Evolutionary conservation across 2,797 vertebrate genomes (phyloP).

Genomic region (Galagoides demidoff): DNA sequence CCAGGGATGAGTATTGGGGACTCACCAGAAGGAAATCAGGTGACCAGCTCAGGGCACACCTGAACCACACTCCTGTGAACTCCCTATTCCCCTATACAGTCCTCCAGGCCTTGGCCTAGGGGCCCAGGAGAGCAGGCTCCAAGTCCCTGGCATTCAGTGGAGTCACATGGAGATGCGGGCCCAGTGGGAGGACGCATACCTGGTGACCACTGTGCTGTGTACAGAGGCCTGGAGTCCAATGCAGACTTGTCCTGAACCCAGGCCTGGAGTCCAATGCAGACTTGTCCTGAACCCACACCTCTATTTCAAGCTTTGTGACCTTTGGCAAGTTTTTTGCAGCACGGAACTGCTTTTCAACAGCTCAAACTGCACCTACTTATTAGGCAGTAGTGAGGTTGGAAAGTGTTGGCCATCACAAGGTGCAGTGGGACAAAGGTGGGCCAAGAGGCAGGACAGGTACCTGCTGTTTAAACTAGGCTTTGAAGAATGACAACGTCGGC

Average conservation of each 20-base stretch:
- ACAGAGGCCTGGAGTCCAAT: too few relatives aligned
- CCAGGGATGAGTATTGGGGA: background rate
- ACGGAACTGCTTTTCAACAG: background rate
- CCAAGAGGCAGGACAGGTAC: background rate
- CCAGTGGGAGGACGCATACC: accelerated
- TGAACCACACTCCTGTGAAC: background rate
- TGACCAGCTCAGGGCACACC: background rate
- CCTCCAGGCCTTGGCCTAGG: background rate
- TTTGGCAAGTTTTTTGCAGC: background rate
- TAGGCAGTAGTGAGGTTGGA: too few relatives aligned
- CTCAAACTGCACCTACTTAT: too few relatives aligned
- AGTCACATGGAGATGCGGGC: background rate
- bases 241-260: background rate
- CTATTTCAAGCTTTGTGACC: background rate
- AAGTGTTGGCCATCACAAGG: too few relatives aligned
- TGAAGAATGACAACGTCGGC: background rate
- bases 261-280: too few relatives aligned
- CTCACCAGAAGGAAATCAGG: background rate
- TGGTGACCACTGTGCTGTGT: accelerated
- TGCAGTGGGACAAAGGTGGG: too few relatives aligned
- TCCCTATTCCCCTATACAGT: background rate
- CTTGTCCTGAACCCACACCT: background rate
- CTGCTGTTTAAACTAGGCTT: background rate
- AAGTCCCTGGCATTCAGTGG: background rate
- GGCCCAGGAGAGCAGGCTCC: accelerated